Base-by-base conservation (phyloP, 1,140 invertebrate species). In the Drosophila orena region DNA sequence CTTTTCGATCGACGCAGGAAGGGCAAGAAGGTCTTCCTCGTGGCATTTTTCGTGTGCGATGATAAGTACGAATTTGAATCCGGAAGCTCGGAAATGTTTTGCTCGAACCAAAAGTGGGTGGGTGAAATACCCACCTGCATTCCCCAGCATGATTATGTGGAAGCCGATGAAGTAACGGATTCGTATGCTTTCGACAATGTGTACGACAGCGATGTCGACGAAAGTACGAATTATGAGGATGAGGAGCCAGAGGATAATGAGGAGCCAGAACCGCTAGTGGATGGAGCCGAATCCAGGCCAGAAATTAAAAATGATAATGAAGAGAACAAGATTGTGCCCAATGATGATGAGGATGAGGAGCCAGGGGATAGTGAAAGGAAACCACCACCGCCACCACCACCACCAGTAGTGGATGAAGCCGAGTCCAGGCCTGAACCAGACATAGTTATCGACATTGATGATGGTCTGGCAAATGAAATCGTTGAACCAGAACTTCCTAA, bases 31-130 rank as follows among this genome's bases (percentile, higher is more conserved):
- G 83, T 93, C 37, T 95, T 94, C 62, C 90, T 94, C n/a, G 94
- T 94, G 43, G 94, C 94, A 22, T 88, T 94, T 60, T 95, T 94
- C 57, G 88, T 92, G 38, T 95, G 94, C 72, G 71, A 92, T 14
- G 92, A 94, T 12, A 93, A 93, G 15, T 94, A 92, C 72, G 91
- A 92, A 12, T 91, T 95, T 34, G 92, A 93, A 57, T 60, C 79
- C 2, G 92, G 92, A n/a, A 91, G 85, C 53, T 93, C 93, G 62
- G 93, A 93, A 44, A 92, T 95, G 61, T 95, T 93, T 77, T 95
- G 94, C 62, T 94, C 93, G 66, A 71, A 92, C 42, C 90, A 92
- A 30, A 89, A 91, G 54, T 95, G 94, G 94, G 70, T 94, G 27
- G 94, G 94, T 11, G 90, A 92, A 35, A 77, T 93, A 59, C 94